Base-by-base conservation (phyloP, 2,797 vertebrate genomes). In the Megaceryle alcyon region DNA sequence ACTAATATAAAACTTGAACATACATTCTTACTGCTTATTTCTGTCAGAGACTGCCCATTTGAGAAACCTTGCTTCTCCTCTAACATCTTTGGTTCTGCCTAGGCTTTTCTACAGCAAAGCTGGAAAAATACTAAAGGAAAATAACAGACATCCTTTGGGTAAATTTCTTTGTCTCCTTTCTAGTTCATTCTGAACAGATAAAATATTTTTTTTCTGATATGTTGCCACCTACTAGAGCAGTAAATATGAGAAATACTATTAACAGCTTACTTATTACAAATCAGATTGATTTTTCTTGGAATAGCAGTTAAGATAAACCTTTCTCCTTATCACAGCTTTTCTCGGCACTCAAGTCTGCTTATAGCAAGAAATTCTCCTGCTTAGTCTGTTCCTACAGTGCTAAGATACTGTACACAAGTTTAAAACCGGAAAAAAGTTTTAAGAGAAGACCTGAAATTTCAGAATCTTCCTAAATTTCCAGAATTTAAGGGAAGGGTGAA, bases 221-320 rank as follows among this genome's bases (percentile, higher is more conserved):
- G 75, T 66, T 91, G 59, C 18, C 29, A 51, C 9, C 9, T 57
- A 56, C 14, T 44, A 12, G 7, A 87, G 28, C 28, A 59, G 28
- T 57, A 80, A 90, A 83, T 82, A 72, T 7, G 43, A 84, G 8
- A 61, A 70, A 83, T 72, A 72, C 46, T 83, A 89, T 31, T 61
- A 77, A 78, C 46, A 81, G n/a, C 31, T 65, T 87, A 68, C 90
- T 91, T 84, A 90, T 71, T 82, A 78, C 6, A 66, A 49, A 91
- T 76, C n/a, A 64, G 48, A 53, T 93, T 83, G 71, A 54, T 69
- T 93, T 90, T 82, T 84, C 64, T 81, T 46, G 13, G 35, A 97
- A 61, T 39, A 78, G 23, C 13, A 57, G 15, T 78, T 72, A 91
- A 80, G 48, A 88, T 64, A 63, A 88, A 57, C 12, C 33, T 75